Base-by-base conservation (phyloP, 2,797 vertebrate genomes). In the Macroramphosus scolopax region DNA sequence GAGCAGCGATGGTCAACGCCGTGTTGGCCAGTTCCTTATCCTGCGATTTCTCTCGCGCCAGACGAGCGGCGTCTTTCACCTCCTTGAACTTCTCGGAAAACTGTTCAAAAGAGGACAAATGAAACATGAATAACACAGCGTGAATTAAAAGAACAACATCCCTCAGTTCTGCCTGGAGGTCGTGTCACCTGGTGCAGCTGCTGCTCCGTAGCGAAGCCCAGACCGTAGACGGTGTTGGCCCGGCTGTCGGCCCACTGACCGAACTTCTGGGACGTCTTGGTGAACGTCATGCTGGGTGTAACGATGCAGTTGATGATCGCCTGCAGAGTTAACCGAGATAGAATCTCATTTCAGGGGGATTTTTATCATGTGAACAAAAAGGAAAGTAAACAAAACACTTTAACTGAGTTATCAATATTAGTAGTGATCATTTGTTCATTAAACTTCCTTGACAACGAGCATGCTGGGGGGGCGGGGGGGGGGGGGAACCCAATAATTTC, bases 241-340 rank as follows among this genome's bases (percentile, higher is more conserved):
- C 95, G 68, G 78, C 94, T 98, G 89, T 98, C 96, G 0, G 96
- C 96, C 96, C 96, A 98, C 29, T 98, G 96, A 7, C 96, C 96
- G 0, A 98, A 98, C 73, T 98, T 98, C 88, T 98, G 96, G 0
- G 96, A 98, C 0, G 96, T 98, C 81, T 96, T 98, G 0, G 96
- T 98, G 77, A 98, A 98, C 15, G 93, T 93, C 96, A 98, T 98
- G 86, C 96, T 98, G 84, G 93, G 94, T 3, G 94, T 96, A 37
- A 98, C 87, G 0, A 92, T 96, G 84, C 96, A 97, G 84, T 98
- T 98, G 82, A 98, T 98, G 70, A 98, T 95, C 0, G 95, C 95
- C 96, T 98, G 71, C 0, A 42, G 38, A 68, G 38, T 29, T 38
- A 75, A 3, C 20, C 3, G 6, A 3, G 20, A 22, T 22, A n/a